A percentile compares a stretch with the other conserved stretches of the same genome.
These are phyloP conservation scores for Colistium nudipinnis DNA, from an alignment of 2,113 vertebrate species.

Conservation along the genomic window DNA sequence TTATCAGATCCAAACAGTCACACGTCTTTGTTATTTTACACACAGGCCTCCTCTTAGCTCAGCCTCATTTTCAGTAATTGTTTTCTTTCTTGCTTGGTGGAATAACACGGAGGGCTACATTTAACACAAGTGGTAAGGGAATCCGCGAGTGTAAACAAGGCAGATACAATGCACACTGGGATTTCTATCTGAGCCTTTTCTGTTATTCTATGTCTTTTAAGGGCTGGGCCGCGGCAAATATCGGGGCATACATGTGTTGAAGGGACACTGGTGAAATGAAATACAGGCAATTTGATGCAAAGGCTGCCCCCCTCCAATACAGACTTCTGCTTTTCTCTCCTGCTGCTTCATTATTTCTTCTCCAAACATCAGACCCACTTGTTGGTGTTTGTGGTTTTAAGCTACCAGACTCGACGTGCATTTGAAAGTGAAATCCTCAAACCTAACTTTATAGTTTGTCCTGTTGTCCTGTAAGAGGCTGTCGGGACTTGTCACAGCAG, in stretches of 20 bases:
- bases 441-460: background rate
- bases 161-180: constrained; percentile 78
- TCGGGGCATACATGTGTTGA: constrained; percentile 29
- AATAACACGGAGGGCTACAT: constrained; percentile 77
- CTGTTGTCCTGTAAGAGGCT: no score
- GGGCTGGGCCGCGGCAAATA: constrained; percentile 62
- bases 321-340: constrained; percentile 36
- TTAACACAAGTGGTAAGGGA: constrained; percentile 77
- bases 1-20: constrained; percentile 82
- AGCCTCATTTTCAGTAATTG: constrained; percentile 77
- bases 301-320: constrained; percentile 28
- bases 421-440: background rate
- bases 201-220: constrained; percentile 72
- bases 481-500: background rate
- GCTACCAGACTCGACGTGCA: background rate
- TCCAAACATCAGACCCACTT: constrained; percentile 25
- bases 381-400: background rate
- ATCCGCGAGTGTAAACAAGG: constrained; percentile 75
- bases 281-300: constrained; percentile 17
- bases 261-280: constrained; percentile 51
- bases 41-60: constrained; percentile 74
- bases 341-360: constrained; percentile 5
- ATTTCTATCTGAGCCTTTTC: constrained; percentile 71
- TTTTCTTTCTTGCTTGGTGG: constrained; percentile 79
- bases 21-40: constrained; percentile 79